Percentiles rank a stretch among this genome's conserved stretches.
Conservation (phyloP, 2,888 invertebrate genomes). For the Rhopalosiphum nymphaeae region DNA sequence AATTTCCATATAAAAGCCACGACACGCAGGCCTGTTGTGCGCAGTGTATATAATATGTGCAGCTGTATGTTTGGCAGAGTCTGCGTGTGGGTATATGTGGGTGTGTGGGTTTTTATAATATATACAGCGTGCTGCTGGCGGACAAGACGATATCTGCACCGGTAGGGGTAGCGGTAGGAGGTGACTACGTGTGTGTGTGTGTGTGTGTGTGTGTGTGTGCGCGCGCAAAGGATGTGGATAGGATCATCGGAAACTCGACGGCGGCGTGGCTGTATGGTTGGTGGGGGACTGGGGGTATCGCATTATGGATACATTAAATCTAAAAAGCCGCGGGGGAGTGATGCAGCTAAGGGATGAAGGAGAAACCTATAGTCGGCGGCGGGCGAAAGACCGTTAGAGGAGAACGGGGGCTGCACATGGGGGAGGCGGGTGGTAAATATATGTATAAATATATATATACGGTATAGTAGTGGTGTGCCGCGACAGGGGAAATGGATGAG, state of each 20-base stretch:
- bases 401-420: background rate
- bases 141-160: constrained; percentile 13
- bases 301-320: constrained; percentile 65
- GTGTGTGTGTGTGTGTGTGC: background rate
- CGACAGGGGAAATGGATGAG: constrained; percentile 50
- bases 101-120: background rate
- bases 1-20: constrained; percentile 61
- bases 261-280: background rate
- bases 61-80: background rate
- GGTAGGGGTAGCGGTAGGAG: background rate
- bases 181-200: background rate
- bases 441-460: background rate
- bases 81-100: background rate
- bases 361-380: background rate
- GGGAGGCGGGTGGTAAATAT: background rate
- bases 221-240: background rate
- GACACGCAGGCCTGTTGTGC: background rate
- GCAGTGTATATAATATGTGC: background rate
- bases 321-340: constrained; percentile 49
- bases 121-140: background rate
- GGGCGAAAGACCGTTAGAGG: background rate
- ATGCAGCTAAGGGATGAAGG: background rate
- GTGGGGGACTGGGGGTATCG: constrained; percentile 4
- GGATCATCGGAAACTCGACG: background rate
- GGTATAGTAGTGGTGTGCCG: background rate